These are phyloP conservation scores for Leptinotarsa peninsularis DNA, from an alignment of 2,888 invertebrate genomes.

Conservation along the genomic window DNA sequence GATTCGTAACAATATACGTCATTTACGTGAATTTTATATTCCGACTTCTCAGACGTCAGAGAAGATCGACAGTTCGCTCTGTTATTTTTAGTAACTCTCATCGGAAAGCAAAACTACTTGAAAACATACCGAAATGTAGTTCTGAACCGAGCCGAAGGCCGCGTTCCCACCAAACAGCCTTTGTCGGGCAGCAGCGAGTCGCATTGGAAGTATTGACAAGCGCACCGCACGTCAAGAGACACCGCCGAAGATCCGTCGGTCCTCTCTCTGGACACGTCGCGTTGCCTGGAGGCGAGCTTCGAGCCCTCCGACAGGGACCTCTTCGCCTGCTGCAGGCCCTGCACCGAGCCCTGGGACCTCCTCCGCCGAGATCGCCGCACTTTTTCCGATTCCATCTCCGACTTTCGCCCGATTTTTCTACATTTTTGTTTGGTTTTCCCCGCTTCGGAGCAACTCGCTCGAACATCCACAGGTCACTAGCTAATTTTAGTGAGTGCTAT, in stretches of 20 bases:
- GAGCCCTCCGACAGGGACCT: constrained; percentile 80
- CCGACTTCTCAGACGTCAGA: no score
- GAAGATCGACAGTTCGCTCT: no score
- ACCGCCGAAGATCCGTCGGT: constrained; percentile 73
- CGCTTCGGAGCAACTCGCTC: constrained; percentile 45
- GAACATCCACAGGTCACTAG: constrained; percentile 61
- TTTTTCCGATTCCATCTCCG: constrained; percentile 48
- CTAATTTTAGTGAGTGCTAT: constrained; percentile 61
- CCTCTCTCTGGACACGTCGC: constrained; percentile 79
- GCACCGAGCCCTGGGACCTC: constrained; percentile 38
- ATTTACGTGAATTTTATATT: no score
- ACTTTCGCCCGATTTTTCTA: constrained; percentile 36
- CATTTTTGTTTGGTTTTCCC: constrained; percentile 46
- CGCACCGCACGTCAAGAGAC: constrained; percentile 86
- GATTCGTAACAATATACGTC: no score
- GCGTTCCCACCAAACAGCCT: constrained; percentile 72
- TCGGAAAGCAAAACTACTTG: constrained; percentile 2
- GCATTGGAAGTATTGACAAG: constrained; percentile 86
- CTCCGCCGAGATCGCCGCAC: constrained; percentile 34
- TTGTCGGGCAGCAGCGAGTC: constrained; percentile 77
- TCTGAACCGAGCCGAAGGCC: constrained; percentile 51
- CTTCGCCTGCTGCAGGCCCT: constrained; percentile 48
- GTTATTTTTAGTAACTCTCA: constrained; percentile 13
- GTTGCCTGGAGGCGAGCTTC: constrained; percentile 70
- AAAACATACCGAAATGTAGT: constrained; percentile 32